Base-by-base conservation (phyloP, 2,888 invertebrate genomes). In the Trissonchulus sp. region DNA sequence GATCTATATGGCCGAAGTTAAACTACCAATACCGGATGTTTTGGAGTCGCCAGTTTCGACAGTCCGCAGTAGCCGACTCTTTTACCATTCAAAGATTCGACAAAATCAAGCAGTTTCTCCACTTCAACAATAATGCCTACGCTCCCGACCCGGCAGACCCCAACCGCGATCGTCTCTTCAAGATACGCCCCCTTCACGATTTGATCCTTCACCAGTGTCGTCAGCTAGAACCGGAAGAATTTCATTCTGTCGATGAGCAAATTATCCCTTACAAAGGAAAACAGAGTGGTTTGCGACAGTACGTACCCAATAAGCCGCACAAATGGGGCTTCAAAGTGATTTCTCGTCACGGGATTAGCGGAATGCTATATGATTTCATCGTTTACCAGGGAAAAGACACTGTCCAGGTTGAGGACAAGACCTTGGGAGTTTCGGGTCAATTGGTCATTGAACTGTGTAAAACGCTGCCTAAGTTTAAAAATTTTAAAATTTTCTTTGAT, bases 211-310 rank as follows among this genome's bases (percentile, higher is more conserved):
- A 23, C 31, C 30, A 74, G 36, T 74, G 33, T 34, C 36, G 3
- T 23, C 8, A n/a, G 30, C 3, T 74, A 2, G 38, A 38, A 23
- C 77, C 79, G 1, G 71, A 73, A 18, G 78, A 79, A 48, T 48
- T 69, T 38, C 68, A 79, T n/a, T 74, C 75, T 15, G 63, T 79
- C 2, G 79, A 79, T 75, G 79, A 79, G 68, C 63, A 76, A 1
- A 79, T 79, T 74, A 72, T 76, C 1, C 68, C 76, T 18, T 79
- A 77, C 76, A 78, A 77, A 73, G 79, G 79, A 2, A 35, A n/a
- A n/a, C n/a, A 38, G 30, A 33, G 28, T 48, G 28, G n/a, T n/a
- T 37, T 74, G 30, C 23, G 34, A 15, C 72, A 35, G 28, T 74
- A 74, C 28, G 28, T 73, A 18, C 74, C 74, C 2, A 72, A 71